phyloP scores from a whole-genome alignment of 2,797 vertebrate species.

The Enteromius mattozi region DNA sequence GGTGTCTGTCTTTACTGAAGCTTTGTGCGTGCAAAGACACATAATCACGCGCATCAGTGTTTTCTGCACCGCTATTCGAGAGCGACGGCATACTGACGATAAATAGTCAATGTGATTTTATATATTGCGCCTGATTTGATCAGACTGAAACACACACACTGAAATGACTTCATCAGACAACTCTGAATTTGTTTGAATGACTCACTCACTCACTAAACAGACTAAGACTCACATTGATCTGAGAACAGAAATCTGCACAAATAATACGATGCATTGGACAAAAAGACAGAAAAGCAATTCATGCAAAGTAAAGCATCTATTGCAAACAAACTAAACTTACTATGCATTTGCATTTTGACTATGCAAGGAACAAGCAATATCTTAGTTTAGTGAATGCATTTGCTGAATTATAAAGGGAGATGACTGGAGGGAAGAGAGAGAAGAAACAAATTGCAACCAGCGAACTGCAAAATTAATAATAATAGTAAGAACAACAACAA shows the following conservation, averaged over 20 bases:
- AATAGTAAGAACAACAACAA: too few relatives aligned
- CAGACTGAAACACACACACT: not conserved
- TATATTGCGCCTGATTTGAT: not conserved
- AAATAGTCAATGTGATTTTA: not conserved
- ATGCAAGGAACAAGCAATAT: not conserved
- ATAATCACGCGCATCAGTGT: constrained; percentile 29
- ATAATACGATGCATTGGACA: not conserved
- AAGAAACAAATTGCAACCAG: not conserved
- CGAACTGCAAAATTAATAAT: not conserved
- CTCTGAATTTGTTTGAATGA: not conserved
- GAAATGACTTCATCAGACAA: not conserved
- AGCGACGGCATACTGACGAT: not conserved
- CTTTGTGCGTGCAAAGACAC: constrained; percentile 44
- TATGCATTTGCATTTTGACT: not conserved
- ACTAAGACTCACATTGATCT: not conserved
- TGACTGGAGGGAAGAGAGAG: not conserved
- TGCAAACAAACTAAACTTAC: not conserved
- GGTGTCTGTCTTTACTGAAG: constrained; percentile 74
- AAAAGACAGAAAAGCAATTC: not conserved
- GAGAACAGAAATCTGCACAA: not conserved
- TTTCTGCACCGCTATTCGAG: not conserved
- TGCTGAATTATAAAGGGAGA: not conserved
- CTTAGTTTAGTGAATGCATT: not conserved
- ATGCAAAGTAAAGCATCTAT: not conserved
- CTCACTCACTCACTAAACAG: not conserved